Evolutionary conservation across 2,888 invertebrate species (phyloP).

Genomic region (Selenia dentaria): DNA sequence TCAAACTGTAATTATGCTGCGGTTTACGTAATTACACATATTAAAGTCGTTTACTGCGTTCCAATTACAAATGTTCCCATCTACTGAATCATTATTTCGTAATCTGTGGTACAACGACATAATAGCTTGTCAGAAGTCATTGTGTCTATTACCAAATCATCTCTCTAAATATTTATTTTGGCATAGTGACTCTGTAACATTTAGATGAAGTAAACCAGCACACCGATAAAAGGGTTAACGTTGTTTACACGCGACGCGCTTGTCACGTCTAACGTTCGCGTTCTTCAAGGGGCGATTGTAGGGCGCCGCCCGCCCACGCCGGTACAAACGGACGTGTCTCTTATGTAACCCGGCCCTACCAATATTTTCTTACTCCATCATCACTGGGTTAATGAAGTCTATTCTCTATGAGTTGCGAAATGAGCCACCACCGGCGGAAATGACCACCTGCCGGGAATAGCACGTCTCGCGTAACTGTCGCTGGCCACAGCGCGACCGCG

Average conservation of each 20-base stretch:
- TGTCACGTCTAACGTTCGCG: slow-evolving; percentile 16
- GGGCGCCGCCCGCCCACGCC: slow-evolving; percentile 68
- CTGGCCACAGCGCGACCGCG: slow-evolving; percentile 75
- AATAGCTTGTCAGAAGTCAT: slow-evolving; percentile 30
- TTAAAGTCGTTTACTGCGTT: slow-evolving; percentile 39
- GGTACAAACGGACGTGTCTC: slow-evolving; percentile 38
- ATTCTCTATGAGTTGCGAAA: slow-evolving; percentile 74
- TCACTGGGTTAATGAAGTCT: slow-evolving; percentile 71
- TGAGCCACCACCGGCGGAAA: slow-evolving; percentile 66
- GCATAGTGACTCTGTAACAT: slow-evolving; percentile 10
- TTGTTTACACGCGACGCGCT: slow-evolving; percentile 40
- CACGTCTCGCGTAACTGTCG: slow-evolving; percentile 73
- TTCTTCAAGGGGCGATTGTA: slow-evolving; percentile 39
- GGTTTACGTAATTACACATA: slow-evolving; percentile 41
- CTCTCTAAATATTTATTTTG: slow-evolving; percentile 12
- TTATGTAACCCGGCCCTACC: slow-evolving; percentile 56
- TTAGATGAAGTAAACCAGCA: slow-evolving; percentile 17
- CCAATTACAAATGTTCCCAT: slow-evolving; percentile 35
- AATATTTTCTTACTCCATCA: slow-evolving; percentile 44
- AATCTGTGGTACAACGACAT: slow-evolving; percentile 32
- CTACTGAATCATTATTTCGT: slow-evolving; percentile 41
- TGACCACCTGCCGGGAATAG: slow-evolving; percentile 83
- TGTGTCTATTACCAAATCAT: slow-evolving; percentile 19
- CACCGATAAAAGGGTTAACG: slow-evolving; percentile 28
- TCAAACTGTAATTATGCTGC: slow-evolving; percentile 29